phyloP scores from a whole-genome alignment of 2,888 invertebrate species.

The Cacoxenus indagator region DNA sequence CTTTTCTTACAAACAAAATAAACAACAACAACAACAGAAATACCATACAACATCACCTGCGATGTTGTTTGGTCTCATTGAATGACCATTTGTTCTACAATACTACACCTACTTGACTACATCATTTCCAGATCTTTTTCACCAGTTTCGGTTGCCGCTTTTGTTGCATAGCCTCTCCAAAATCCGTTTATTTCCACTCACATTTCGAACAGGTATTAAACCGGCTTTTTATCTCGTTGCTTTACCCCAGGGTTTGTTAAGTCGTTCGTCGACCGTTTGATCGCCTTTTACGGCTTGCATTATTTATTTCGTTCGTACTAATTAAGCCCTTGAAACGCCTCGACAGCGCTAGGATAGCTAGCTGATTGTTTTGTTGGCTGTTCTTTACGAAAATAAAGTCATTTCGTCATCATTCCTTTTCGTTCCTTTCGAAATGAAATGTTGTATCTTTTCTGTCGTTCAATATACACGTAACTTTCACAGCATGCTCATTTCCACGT shows the following conservation, averaged over 20 bases:
- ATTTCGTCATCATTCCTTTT: slow-evolving; percentile 36
- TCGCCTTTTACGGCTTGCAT: slow-evolving; percentile 5
- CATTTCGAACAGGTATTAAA: slow-evolving; percentile 35
- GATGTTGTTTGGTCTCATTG: too few relatives aligned
- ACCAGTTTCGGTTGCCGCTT: slow-evolving; percentile 23
- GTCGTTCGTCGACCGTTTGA: slow-evolving; percentile 7
- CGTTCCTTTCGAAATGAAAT: slow-evolving; percentile 6
- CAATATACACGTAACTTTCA: too few relatives aligned
- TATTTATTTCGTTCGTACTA: slow-evolving; percentile 48
- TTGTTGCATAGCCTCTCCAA: slow-evolving; percentile 12
- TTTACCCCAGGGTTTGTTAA: slow-evolving; percentile 27
- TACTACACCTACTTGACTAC: too few relatives aligned
- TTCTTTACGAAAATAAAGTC: slow-evolving; percentile 52
- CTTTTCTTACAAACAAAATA: too few relatives aligned
- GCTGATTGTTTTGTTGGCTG: slow-evolving; percentile 20
- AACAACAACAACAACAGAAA: too few relatives aligned
- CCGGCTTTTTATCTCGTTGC: slow-evolving; percentile 38
- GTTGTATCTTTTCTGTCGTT: neutral
- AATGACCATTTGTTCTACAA: too few relatives aligned
- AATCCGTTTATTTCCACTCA: slow-evolving; percentile 1
- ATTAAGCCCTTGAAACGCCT: slow-evolving; percentile 51
- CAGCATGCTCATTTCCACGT: too few relatives aligned
- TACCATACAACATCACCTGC: too few relatives aligned
- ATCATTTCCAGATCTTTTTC: neutral
- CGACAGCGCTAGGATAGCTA: slow-evolving; percentile 24